Base-by-base conservation (phyloP, 2,113 vertebrate genomes). In the Pedetes capensis region DNA sequence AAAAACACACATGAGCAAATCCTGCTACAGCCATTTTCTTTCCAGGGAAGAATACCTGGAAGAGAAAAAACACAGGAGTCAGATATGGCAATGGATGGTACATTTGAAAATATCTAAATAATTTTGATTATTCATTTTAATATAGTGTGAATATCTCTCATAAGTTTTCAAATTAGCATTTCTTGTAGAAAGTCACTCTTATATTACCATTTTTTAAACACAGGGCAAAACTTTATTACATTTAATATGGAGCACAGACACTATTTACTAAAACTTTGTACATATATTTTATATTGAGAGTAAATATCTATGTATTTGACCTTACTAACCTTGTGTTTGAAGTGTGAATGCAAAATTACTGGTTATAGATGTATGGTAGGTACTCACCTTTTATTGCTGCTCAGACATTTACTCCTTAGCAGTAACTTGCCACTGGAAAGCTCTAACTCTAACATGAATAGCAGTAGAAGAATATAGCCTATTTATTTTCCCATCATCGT, bases 401-500 rank as follows among this genome's bases (percentile, higher is more conserved):
- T 93, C 10, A 6, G 85, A 80, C 80, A 87, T 81, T 92, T 93
- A 79, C 5, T 86, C 25, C 47, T 88, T 91, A 86, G 47, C 66
- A 72, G 64, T 94, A 94, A 96, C 59, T 84, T 92, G 92, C 63
- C 23, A 44, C 34, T 13, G 25, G 69, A 63, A 74, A 81, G 71
- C 37, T 91, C 80, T 83, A 37, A 69, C 22, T 93, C 37, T 87
- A 87, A 90, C 42, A 75, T 89, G 88, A 95, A 86, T 95, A 96
- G 95, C 55, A 95, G n/a, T 61, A 93, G 51, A 42, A 94, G 81
- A 63, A 86, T 91, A 82, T 68, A 95, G 78, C 22, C 94, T 94
- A 95, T 95, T 96, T 96, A 96, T 95, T 94, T 92, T 79, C 82
- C 55, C 51, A 91, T 95, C 94, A 85, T 61, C 47, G 80, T 92